These are phyloP conservation scores for Campopleginae sp. DNA, from an alignment of 2,888 invertebrate genomes.

Conservation along the genomic window DNA sequence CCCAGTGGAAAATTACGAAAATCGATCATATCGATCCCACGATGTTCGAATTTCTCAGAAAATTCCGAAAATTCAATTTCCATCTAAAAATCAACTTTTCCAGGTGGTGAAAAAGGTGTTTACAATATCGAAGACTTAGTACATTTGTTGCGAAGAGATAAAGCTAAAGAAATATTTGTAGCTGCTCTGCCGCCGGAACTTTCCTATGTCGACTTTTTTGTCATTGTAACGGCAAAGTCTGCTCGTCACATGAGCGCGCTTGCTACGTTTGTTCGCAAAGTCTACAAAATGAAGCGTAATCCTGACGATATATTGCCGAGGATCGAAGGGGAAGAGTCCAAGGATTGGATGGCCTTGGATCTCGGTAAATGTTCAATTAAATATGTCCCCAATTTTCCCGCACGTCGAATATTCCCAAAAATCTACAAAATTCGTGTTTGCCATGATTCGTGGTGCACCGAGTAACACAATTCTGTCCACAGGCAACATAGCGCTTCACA, in stretches of 20 bases:
- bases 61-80: not conserved
- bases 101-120: conserved; percentile 93
- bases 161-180: conserved; percentile 92
- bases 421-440: no score
- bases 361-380: conserved; percentile 87
- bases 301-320: conserved; percentile 88
- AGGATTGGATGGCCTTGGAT: conserved; percentile 96
- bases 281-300: conserved; percentile 90
- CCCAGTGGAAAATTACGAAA: not conserved
- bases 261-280: conserved; percentile 90
- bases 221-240: conserved; percentile 91
- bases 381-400: no score
- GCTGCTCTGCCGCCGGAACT: conserved; percentile 90
- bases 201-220: conserved; percentile 94
- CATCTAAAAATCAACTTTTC: conserved; percentile 72
- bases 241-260: conserved; percentile 90
- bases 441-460: no score
- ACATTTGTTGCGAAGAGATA: conserved; percentile 90
- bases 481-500: conserved; percentile 97
- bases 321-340: conserved; percentile 91
- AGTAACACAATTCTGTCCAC: not conserved
- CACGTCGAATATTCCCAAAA: no score
- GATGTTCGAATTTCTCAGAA: not conserved
- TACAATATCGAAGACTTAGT: conserved; percentile 95
- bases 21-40: not conserved